phyloP scores from a whole-genome alignment of 2,888 invertebrate genomes.

The Nesidiocoris tenuis region DNA sequence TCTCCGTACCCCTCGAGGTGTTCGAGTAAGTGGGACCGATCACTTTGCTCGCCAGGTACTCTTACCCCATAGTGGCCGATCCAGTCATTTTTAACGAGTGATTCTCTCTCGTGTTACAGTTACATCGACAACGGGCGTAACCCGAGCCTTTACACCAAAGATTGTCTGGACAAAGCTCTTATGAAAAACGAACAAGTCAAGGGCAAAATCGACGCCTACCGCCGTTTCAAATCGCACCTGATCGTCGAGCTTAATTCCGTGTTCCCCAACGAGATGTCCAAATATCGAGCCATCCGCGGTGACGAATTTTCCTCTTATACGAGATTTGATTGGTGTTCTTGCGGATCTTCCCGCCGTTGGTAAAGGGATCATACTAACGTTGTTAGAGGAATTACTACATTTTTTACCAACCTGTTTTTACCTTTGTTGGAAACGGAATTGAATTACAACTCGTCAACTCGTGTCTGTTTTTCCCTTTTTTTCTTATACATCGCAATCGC shows the following conservation, averaged over 20 bases:
- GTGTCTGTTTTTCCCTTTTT: neutral
- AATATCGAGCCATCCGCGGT: constrained; percentile 88
- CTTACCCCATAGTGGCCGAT: no score
- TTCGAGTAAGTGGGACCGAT: constrained; percentile 80
- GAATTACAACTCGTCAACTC: no score
- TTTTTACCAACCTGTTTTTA: no score
- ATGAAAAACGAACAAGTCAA: constrained; percentile 98
- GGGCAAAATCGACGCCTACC: constrained; percentile 96
- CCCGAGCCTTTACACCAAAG: constrained; percentile 97
- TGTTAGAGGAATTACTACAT: no score
- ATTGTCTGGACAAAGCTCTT: constrained; percentile 96
- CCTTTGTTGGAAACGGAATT: no score
- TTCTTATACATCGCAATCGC: neutral
- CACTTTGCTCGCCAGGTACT: no score
- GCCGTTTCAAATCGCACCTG: constrained; percentile 91
- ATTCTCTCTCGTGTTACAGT: constrained; percentile 59
- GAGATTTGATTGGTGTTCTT: no score
- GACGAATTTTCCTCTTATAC: no score
- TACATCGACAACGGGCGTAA: constrained; percentile 98
- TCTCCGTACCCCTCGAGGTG: constrained; percentile 96
- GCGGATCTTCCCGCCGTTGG: no score
- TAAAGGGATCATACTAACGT: no score
- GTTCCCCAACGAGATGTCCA: constrained; percentile 93
- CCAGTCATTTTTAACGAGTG: neutral
- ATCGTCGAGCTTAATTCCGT: constrained; percentile 87